Evolutionary conservation across 2,888 invertebrate species (phyloP).

Genomic region (Torymus auratus): DNA sequence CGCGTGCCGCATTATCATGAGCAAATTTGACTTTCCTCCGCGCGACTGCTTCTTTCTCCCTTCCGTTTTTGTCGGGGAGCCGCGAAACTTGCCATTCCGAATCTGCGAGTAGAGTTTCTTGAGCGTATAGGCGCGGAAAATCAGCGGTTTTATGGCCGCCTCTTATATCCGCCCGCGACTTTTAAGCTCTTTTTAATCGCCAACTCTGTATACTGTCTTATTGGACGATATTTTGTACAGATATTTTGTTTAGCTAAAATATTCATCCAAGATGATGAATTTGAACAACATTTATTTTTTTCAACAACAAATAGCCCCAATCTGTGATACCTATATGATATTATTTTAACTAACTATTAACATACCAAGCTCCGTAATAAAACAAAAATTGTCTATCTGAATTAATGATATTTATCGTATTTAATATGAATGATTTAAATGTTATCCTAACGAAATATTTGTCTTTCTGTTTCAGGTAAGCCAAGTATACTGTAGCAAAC

Average conservation of each 20-base stretch:
- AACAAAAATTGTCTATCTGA: no score
- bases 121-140: constrained; percentile 32
- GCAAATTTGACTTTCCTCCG: constrained; percentile 71
- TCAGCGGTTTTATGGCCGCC: constrained; percentile 35
- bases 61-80: constrained; percentile 2
- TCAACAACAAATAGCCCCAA: no score
- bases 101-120: neutral
- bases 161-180: constrained; percentile 22
- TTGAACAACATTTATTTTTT: no score
- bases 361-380: no score
- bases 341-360: no score
- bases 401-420: no score
- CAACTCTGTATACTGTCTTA: no score
- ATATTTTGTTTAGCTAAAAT: no score
- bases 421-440: neutral
- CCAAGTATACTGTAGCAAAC: neutral
- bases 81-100: constrained; percentile 35
- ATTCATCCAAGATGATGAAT: no score
- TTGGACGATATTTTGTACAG: no score
- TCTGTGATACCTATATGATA: no score
- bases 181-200: constrained; percentile 60
- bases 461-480: constrained; percentile 48
- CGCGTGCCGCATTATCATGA: constrained; percentile 71
- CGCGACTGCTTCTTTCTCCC: constrained; percentile 19
- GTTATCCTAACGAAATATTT: constrained; percentile 22